Conservation (phyloP, 2,113 vertebrate genomes). For the Anser cygnoides region DNA sequence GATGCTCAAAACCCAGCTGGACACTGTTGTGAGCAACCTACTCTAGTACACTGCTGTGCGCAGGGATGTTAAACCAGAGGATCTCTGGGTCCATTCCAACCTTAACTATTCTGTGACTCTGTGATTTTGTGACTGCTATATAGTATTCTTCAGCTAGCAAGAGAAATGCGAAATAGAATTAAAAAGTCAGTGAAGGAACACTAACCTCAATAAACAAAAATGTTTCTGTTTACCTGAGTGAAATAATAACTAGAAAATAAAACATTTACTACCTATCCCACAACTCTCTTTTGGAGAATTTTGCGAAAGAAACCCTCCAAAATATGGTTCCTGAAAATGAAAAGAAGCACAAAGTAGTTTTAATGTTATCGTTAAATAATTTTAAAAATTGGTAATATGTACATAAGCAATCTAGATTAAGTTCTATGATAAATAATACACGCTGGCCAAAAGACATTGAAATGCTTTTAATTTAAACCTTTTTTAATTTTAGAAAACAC, state of each 20-base stretch:
- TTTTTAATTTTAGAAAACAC: slow-evolving; percentile 63
- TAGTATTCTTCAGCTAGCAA: not conserved
- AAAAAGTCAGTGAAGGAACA: not conserved
- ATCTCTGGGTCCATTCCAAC: not conserved
- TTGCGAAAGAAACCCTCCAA: slow-evolving; percentile 56
- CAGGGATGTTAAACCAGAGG: not conserved
- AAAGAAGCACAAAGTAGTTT: slow-evolving; percentile 72
- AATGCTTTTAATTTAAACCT: not conserved
- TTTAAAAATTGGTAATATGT: not conserved
- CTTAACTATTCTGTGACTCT: not conserved
- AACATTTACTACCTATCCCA: not conserved
- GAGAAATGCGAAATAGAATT: not conserved
- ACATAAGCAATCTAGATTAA: not conserved
- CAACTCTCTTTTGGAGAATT: slow-evolving; percentile 69
- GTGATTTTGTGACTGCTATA: not conserved
- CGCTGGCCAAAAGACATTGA: not conserved
- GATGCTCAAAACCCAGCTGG: not conserved
- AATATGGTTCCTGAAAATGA: slow-evolving; percentile 54
- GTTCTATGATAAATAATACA: not conserved
- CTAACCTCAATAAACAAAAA: not conserved
- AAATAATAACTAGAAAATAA: not conserved
- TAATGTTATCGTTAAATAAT: not conserved
- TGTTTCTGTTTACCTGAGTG: not conserved
- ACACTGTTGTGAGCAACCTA: not conserved
- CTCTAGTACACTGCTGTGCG: not conserved